Base-by-base conservation (phyloP, 2,113 vertebrate species). In the Sebastes fasciatus region DNA sequence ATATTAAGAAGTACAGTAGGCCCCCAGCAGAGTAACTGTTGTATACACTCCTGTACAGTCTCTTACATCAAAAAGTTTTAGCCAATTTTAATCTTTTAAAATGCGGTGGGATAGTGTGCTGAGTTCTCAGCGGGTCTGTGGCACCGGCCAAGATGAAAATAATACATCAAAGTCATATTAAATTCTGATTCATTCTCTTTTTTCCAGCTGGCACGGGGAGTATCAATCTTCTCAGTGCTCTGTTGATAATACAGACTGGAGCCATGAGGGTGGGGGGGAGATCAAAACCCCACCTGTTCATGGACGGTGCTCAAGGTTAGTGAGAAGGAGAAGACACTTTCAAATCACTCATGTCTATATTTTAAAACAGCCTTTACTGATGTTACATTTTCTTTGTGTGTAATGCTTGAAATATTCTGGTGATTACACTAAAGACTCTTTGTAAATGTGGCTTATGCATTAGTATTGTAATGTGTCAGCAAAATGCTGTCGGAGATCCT, bases 131-230 rank as follows among this genome's bases (percentile, higher is more conserved):
- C 84, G 82, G 82, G 77, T 88, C 84, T 88, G 84, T 89, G 89
- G 86, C 86, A 90, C 62, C 9, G 13, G 83, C 85, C 78, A 84
- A 90, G 92, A 90, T 91, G 86, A 92, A 92, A 92, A 93, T 91
- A 92, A 92, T 91, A 89, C 89, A 93, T 94, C 90, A 93, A 94
- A 94, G 92, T 90, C 90, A 89, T 90, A 92, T 94, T 89, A 90
- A 91, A 94, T 90, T 93, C 84, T 87, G 87, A 91, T 92, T 92
- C 89, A 82, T 92, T 90, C 86, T 85, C 83, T 82, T 89, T 85
- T 92, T 89, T 88, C 83, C 87, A 84, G 70, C 86, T 90, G 85
- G 86, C 86, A 82, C 46, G 12, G 71, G 64, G 62, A 86, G 81
- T 85, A 87, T 90, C 84, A 86, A 88, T 90, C 83, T 91, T 90